These are phyloP conservation scores for Champsocephalus esox DNA, from an alignment of 2,797 vertebrate genomes.

Conservation along the genomic window DNA sequence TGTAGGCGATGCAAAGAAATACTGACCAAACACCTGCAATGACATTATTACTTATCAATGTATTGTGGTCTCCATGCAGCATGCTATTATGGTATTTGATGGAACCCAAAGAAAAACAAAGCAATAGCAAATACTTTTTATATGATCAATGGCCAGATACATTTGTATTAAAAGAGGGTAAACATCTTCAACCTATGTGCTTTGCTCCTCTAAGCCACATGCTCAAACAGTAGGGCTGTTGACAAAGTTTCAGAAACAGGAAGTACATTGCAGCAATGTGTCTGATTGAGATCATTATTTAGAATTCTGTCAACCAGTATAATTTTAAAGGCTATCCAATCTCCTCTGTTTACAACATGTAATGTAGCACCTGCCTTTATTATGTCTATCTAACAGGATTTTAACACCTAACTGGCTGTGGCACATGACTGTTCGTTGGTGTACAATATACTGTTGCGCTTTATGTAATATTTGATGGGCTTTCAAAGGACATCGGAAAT, in stretches of 20 bases:
- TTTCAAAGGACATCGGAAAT: constrained; percentile 17
- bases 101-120: constrained; percentile 35
- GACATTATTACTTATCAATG: constrained; percentile 1
- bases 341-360: not conserved
- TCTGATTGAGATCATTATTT: not conserved
- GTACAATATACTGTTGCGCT: constrained; percentile 12
- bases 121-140: constrained; percentile 24
- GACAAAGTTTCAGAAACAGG: constrained; percentile 15
- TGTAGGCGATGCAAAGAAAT: not conserved
- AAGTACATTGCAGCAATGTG: not conserved
- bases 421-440: not conserved
- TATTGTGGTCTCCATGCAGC: constrained; percentile 18
- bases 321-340: not conserved
- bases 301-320: not conserved
- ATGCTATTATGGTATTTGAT: constrained; percentile 28
- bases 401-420: not conserved
- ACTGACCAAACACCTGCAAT: constrained; percentile 1
- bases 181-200: not conserved
- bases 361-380: constrained; percentile 22
- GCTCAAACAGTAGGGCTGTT: not conserved
- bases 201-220: not conserved
- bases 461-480: constrained; percentile 17
- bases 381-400: not conserved
- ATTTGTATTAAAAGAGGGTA: not conserved
- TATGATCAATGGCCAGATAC: constrained; percentile 11